phyloP scores from a whole-genome alignment of 2,797 vertebrate genomes.

The Mormyrus hasselquistii region DNA sequence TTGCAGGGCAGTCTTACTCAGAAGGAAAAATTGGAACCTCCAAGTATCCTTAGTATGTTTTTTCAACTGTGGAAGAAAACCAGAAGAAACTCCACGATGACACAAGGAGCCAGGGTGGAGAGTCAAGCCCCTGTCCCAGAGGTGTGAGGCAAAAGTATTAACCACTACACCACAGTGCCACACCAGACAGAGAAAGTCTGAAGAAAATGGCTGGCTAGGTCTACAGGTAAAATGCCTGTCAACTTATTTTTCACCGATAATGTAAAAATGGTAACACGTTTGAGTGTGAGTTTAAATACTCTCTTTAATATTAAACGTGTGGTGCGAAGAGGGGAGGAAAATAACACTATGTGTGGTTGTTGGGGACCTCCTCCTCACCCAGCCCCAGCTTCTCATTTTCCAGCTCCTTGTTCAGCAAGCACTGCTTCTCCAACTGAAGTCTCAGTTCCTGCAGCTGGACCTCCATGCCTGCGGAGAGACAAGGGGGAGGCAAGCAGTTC shows the following conservation, averaged over 20 bases:
- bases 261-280: not conserved
- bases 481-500: too few relatives aligned
- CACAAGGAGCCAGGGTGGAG: not conserved
- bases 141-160: not conserved
- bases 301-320: not conserved
- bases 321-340: not conserved
- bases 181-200: not conserved
- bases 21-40: not conserved
- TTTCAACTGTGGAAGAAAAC: not conserved
- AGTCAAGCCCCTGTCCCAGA: not conserved
- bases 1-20: not conserved
- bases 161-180: not conserved
- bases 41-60: not conserved
- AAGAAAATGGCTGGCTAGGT: not conserved
- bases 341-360: not conserved
- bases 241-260: not conserved
- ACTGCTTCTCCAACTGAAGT: conserved; percentile 63
- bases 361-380: conserved; percentile 47
- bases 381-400: conserved; percentile 58
- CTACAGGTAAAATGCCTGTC: not conserved
- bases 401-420: conserved; percentile 56
- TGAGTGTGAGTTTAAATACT: not conserved
- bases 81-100: not conserved
- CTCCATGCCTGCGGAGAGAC: conserved; percentile 57
- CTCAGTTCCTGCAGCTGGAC: conserved; percentile 58